Evolutionary conservation across 1,140 invertebrate species (phyloP).

Genomic region (Agrilus planipennis): DNA sequence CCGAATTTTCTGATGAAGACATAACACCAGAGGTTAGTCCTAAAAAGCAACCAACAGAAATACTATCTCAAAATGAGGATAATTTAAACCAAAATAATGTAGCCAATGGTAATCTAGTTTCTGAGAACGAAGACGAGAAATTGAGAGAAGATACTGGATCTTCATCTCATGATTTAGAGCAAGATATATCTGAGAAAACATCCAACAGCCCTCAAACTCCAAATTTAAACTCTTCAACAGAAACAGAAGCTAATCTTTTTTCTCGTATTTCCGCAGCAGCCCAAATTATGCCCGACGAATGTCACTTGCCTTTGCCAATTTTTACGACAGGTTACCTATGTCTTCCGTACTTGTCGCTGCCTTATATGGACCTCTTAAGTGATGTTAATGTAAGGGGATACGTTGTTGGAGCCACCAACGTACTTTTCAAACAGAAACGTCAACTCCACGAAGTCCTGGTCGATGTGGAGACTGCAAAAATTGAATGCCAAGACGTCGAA

Average conservation of each 20-base stretch:
- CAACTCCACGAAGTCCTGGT: conserved; percentile 87
- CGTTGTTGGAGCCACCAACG: conserved; percentile 93
- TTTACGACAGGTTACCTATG: conserved; percentile 91
- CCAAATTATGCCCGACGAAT: conserved; percentile 56
- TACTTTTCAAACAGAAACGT: conserved; percentile 90
- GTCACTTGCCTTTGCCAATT: conserved; percentile 77
- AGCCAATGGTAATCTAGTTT: conserved; percentile 1
- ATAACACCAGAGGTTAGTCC: conserved; percentile 28
- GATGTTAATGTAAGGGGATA: conserved; percentile 85
- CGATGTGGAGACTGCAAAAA: conserved; percentile 76
- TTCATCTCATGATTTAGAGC: no score
- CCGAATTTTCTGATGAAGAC: conserved; percentile 45
- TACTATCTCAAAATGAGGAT: neutral
- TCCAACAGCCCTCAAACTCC: no score
- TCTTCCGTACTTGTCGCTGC: conserved; percentile 90
- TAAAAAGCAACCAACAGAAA: neutral
- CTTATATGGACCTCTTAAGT: conserved; percentile 85
- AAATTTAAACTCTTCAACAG: no score
- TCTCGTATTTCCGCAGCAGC: no score
- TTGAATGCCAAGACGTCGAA: conserved; percentile 80
- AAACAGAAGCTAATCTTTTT: no score
- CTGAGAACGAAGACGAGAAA: conserved; percentile 20
- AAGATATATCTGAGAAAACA: no score
- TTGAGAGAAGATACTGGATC: conserved; percentile 34
- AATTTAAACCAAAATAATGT: neutral